Evolutionary conservation across 2,888 invertebrate genomes (phyloP).

Genomic region (Eutolmus rufibarbis): DNA sequence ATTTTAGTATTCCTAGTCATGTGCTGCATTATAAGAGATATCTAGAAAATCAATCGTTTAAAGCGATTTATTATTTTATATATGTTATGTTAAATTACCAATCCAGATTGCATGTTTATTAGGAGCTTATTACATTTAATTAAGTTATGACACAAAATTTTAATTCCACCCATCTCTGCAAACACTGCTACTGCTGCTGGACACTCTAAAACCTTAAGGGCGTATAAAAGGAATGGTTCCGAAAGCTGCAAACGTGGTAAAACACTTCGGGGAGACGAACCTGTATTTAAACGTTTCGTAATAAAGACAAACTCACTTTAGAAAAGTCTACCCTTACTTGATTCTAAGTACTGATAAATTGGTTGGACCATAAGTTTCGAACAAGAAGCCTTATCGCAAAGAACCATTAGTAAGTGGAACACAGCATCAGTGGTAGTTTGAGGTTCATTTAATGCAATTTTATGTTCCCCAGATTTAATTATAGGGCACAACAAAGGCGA

Average conservation of each 20-base stretch:
- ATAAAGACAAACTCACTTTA: background rate
- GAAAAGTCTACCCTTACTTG: constrained; percentile 51
- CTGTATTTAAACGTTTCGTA: constrained; percentile 47
- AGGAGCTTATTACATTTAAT: constrained; percentile 77
- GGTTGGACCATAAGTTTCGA: constrained; percentile 80
- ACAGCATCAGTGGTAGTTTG: constrained; percentile 85
- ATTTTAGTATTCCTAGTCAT: constrained; percentile 64
- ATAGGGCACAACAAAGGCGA: constrained; percentile 63
- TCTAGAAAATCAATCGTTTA: constrained; percentile 50
- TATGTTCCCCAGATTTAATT: constrained; percentile 55
- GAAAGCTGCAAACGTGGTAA: constrained; percentile 70
- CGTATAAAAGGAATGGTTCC: constrained; percentile 85
- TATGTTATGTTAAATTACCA: constrained; percentile 71
- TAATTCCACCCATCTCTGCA: constrained; percentile 77
- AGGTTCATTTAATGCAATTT: constrained; percentile 66
- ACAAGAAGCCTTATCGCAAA: constrained; percentile 79
- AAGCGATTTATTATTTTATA: constrained; percentile 50
- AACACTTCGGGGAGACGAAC: constrained; percentile 58
- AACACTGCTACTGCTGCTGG: constrained; percentile 78
- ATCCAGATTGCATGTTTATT: constrained; percentile 73
- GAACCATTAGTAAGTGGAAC: constrained; percentile 80
- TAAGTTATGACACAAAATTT: constrained; percentile 79
- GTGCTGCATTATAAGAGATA: constrained; percentile 70
- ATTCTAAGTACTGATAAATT: constrained; percentile 73
- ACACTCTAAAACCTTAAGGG: constrained; percentile 79